These are phyloP conservation scores for Lepidothrix coronata DNA, from an alignment of 2,113 vertebrate species.

Conservation along the genomic window DNA sequence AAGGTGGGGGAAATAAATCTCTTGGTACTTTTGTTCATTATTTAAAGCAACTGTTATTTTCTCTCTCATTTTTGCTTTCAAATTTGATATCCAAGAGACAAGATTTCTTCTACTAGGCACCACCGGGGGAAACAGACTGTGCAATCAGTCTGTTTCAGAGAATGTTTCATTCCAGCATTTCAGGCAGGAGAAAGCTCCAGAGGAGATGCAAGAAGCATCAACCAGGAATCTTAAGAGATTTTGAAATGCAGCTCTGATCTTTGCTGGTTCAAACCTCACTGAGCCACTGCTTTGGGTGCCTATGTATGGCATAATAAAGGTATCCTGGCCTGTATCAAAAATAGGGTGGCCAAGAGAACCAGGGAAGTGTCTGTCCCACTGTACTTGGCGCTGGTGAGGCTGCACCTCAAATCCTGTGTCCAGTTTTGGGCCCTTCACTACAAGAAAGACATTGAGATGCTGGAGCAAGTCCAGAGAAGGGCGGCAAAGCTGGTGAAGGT, in stretches of 20 bases:
- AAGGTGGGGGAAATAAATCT: background rate
- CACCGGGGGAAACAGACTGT: background rate
- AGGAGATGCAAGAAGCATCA: slow-evolving; percentile 15
- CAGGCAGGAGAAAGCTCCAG: slow-evolving; percentile 17
- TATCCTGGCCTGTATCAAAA: background rate
- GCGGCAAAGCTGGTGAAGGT: background rate
- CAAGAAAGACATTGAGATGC: background rate
- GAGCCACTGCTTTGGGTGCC: background rate
- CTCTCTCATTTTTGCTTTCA: slow-evolving; percentile 16
- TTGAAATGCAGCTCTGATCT: slow-evolving; percentile 34
- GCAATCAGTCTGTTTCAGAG: slow-evolving; percentile 22
- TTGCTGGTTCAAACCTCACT: background rate
- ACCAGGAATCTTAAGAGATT: background rate
- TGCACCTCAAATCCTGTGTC: fast-evolving
- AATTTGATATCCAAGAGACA: slow-evolving; percentile 18
- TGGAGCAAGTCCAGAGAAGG: background rate
- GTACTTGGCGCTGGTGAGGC: fast-evolving
- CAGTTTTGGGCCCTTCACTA: background rate
- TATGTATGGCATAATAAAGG: background rate
- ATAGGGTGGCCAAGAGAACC: background rate
- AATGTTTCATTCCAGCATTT: background rate
- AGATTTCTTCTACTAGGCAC: slow-evolving; percentile 12
- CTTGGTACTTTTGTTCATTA: slow-evolving; percentile 37
- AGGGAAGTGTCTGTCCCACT: background rate
- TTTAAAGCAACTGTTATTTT: slow-evolving; percentile 50